A percentile compares a stretch with the other conserved stretches of the same genome.
These are phyloP conservation scores for Apistogramma diplotaenia DNA, from an alignment of 2,113 vertebrate species.

Conservation along the genomic window DNA sequence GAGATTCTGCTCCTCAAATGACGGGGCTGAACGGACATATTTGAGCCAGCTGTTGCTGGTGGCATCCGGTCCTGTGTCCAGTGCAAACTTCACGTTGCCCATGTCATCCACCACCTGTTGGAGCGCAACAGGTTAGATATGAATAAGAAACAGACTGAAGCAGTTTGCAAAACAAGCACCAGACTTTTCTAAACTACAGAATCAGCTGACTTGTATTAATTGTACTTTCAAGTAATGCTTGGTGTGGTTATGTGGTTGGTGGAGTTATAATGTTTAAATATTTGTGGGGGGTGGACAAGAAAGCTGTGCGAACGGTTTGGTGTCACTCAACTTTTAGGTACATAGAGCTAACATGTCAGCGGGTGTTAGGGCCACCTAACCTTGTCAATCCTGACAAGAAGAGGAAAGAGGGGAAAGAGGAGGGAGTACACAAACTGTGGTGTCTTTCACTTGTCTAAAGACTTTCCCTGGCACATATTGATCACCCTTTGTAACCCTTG, in stretches of 20 bases:
- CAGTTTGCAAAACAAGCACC: too few species aligned
- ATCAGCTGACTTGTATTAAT: background rate
- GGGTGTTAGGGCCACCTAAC: constrained; percentile 57
- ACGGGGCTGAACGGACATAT: constrained; percentile 86
- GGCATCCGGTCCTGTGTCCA: constrained; percentile 75
- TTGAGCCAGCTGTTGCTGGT: constrained; percentile 89
- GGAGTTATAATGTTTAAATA: background rate
- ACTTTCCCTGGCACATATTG: constrained; percentile 74
- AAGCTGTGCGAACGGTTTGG: constrained; percentile 17
- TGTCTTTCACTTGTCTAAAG: constrained; percentile 71
- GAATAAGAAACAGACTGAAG: background rate
- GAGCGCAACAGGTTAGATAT: constrained; percentile 13
- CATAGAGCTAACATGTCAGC: constrained; percentile 39
- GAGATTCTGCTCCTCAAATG: constrained; percentile 91
- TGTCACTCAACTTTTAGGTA: constrained; percentile 33
- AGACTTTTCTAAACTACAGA: background rate
- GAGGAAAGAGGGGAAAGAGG: constrained; percentile 40
- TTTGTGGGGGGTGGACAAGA: background rate
- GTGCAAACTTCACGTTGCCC: constrained; percentile 85
- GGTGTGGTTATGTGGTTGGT: background rate
- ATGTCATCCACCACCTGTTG: constrained; percentile 87
- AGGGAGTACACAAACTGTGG: constrained; percentile 55
- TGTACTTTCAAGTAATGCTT: background rate
- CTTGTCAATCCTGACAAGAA: constrained; percentile 48
- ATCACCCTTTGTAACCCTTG: constrained; percentile 70